These are phyloP conservation scores for Anseranas semipalmata DNA, from an alignment of 2,113 vertebrate genomes.

Conservation along the genomic window DNA sequence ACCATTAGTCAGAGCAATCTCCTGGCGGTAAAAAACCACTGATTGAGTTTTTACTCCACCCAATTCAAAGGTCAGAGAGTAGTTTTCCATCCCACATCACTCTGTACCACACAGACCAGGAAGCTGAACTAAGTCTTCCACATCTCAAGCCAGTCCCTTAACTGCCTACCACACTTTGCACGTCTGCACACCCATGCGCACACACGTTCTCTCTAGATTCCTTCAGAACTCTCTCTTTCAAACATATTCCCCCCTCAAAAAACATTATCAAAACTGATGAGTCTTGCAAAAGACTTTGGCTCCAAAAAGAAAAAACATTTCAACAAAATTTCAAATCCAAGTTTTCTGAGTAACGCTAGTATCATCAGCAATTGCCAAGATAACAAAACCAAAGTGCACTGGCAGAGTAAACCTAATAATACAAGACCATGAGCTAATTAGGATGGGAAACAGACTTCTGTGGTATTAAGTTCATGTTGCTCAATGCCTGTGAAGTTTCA, in stretches of 20 bases:
- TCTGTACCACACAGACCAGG: not conserved
- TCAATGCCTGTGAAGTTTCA: not conserved
- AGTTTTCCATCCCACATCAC: constrained; percentile 46
- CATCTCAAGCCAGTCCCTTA: not conserved
- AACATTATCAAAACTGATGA: not conserved
- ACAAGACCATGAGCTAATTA: not conserved
- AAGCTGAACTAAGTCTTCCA: constrained; percentile 45
- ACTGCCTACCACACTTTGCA: not conserved
- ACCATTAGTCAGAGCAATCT: constrained; percentile 46
- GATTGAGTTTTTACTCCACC: constrained; percentile 60
- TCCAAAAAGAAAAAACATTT: not conserved
- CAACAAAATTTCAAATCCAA: not conserved
- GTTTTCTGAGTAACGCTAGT: not conserved
- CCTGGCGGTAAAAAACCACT: constrained; percentile 14
- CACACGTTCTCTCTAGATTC: not conserved
- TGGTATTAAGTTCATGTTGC: not conserved
- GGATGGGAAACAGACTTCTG: not conserved
- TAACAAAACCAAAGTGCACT: not conserved
- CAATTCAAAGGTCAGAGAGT: constrained; percentile 64
- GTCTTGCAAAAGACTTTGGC: constrained; percentile 21
- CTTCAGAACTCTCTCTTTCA: not conserved
- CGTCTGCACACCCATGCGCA: not conserved
- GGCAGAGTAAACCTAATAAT: not conserved
- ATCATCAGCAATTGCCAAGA: not conserved
- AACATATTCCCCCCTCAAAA: not conserved